These are phyloP conservation scores for Habroteleia sp. DNA, from an alignment of 2,888 invertebrate species.

Conservation along the genomic window DNA sequence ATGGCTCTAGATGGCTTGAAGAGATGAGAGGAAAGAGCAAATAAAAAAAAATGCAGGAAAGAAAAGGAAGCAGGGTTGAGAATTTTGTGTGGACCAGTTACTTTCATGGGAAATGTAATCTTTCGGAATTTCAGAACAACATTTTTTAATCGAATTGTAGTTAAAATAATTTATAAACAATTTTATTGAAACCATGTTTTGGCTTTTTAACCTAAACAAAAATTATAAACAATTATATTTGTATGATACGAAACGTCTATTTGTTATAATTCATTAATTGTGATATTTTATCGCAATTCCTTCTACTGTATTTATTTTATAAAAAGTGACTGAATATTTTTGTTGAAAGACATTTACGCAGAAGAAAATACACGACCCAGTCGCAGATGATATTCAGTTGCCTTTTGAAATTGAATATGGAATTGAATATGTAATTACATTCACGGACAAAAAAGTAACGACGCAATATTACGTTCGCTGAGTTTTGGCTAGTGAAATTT, in stretches of 20 bases:
- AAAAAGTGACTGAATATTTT: too few relatives aligned
- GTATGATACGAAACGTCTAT: too few relatives aligned
- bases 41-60: conserved; percentile 28
- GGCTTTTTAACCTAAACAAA: too few relatives aligned
- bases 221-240: too few relatives aligned
- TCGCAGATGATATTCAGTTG: conserved; percentile 29
- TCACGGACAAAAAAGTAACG: conserved; percentile 73
- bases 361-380: conserved; percentile 32
- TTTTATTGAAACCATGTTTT: too few relatives aligned
- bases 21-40: conserved; percentile 44
- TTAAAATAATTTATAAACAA: too few relatives aligned
- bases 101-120: conserved; percentile 78
- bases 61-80: conserved; percentile 69
- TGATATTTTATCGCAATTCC: too few relatives aligned
- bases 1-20: conserved; percentile 69
- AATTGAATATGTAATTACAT: conserved; percentile 74
- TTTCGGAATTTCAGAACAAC: conserved; percentile 5
- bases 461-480: conserved; percentile 13
- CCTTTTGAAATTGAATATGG: conserved; percentile 48
- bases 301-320: too few relatives aligned
- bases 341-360: conserved; percentile 17
- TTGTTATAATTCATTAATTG: too few relatives aligned
- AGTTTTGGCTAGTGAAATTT: conserved; percentile 61
- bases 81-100: conserved; percentile 75
- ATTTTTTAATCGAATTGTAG: too few relatives aligned